phyloP scores from a whole-genome alignment of 2,113 vertebrate genomes.

The Acanthochromis polyacanthus region DNA sequence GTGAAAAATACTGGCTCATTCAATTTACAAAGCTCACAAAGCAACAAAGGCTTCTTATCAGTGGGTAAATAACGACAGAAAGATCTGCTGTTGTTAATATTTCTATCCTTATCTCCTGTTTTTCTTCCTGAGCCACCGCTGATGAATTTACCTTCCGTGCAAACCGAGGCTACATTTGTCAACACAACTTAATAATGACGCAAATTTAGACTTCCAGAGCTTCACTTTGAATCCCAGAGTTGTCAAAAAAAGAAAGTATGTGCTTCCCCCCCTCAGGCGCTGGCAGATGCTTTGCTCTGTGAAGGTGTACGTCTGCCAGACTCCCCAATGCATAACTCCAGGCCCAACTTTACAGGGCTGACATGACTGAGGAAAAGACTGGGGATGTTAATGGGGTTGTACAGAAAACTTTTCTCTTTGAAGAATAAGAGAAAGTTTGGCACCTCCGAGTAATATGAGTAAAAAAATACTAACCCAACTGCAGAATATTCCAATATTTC shows the following conservation, averaged over 20 bases:
- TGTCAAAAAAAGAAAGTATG: neutral
- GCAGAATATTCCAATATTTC: neutral
- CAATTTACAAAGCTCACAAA: constrained; percentile 15
- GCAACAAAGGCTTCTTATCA: constrained; percentile 33
- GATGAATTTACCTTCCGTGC: constrained; percentile 20
- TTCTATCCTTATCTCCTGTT: neutral
- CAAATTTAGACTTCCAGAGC: constrained; percentile 24
- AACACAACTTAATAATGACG: constrained; percentile 47
- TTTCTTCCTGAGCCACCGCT: neutral
- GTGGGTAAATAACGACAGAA: constrained; percentile 23
- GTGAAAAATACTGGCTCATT: constrained; percentile 18
- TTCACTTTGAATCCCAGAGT: constrained; percentile 24
- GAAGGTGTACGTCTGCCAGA: constrained; percentile 30
- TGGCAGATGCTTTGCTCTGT: constrained; percentile 25
- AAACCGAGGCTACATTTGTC: constrained; percentile 36
- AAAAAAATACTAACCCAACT: neutral
- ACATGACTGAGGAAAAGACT: constrained; percentile 3
- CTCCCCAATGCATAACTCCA: constrained; percentile 38
- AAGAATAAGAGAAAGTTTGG: constrained; percentile 10
- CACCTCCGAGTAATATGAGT: neutral
- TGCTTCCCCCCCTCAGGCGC: constrained; percentile 13
- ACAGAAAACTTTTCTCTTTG: constrained; percentile 31
- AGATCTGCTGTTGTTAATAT: constrained; percentile 11
- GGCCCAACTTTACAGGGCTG: constrained; percentile 4
- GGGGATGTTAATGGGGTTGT: constrained; percentile 12